Conservation (phyloP, 2,113 vertebrate genomes). For the Axis porcinus region DNA sequence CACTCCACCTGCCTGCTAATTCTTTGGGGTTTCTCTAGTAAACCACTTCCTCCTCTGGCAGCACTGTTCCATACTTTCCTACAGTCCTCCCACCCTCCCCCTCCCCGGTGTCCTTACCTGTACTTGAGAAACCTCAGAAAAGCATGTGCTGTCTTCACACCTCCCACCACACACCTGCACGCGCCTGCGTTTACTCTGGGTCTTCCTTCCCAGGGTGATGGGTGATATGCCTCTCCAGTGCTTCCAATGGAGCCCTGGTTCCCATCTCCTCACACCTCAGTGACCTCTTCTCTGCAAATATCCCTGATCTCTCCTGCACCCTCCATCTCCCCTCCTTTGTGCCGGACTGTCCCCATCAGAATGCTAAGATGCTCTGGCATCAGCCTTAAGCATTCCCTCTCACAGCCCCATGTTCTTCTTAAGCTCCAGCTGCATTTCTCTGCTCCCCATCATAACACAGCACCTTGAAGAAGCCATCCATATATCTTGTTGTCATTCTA, state of each 20-base stretch:
- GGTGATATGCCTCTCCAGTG: neutral
- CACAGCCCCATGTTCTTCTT: neutral
- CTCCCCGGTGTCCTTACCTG: neutral
- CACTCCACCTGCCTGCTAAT: rapidly evolving
- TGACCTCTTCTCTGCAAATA: neutral
- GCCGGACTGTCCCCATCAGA: neutral
- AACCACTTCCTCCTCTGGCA: too few relatives aligned
- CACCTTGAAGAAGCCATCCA: neutral
- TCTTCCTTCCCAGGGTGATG: neutral
- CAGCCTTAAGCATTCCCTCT: neutral
- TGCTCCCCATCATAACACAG: too few relatives aligned
- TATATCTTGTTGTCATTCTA: neutral
- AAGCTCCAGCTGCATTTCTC: rapidly evolving
- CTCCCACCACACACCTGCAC: neutral
- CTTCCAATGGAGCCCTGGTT: neutral
- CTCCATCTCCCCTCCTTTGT: neutral
- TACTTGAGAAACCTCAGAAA: neutral
- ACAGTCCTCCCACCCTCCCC: neutral
- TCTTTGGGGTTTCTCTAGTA: neutral
- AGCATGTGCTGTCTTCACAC: neutral
- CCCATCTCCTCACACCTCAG: neutral
- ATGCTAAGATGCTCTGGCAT: neutral
- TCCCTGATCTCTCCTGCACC: neutral
- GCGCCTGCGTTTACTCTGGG: rapidly evolving
- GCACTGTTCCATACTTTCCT: neutral